Evolutionary conservation across 2,888 invertebrate genomes (phyloP).

Genomic region (Brachyopa scutellaris): DNA sequence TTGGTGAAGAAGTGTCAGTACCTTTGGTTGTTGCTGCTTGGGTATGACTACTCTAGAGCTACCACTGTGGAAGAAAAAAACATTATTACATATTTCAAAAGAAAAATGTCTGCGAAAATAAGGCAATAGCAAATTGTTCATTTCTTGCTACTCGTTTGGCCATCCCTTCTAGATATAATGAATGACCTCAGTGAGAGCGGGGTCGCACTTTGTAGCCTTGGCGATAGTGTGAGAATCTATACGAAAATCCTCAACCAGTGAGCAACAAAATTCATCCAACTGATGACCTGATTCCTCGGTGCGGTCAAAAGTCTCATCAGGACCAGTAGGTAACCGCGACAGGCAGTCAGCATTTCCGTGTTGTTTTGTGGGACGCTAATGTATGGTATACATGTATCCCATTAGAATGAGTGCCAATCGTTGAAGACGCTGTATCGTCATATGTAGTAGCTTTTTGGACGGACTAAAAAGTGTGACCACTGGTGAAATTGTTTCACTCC

Average conservation of each 20-base stretch:
- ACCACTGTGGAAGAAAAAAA: slow-evolving; percentile 11
- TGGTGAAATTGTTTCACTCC: slow-evolving; percentile 59
- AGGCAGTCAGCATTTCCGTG: slow-evolving; percentile 67
- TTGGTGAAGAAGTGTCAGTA: slow-evolving; percentile 21
- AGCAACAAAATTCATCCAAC: too few relatives aligned
- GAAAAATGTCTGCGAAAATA: slow-evolving; percentile 15
- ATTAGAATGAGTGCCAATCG: slow-evolving; percentile 48
- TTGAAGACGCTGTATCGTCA: slow-evolving; percentile 56
- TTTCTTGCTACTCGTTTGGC: neutral
- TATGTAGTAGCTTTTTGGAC: slow-evolving; percentile 49
- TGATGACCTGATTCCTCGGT: neutral
- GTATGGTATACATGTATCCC: slow-evolving; percentile 45
- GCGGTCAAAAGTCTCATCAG: slow-evolving; percentile 50
- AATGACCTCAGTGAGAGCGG: neutral
- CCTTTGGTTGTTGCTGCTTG: neutral
- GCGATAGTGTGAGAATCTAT: neutral
- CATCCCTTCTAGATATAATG: slow-evolving; percentile 1
- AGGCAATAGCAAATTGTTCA: neutral
- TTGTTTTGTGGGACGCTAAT: slow-evolving; percentile 58
- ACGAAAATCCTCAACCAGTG: slow-evolving; percentile 9
- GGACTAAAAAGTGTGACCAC: slow-evolving; percentile 52
- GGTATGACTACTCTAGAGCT: slow-evolving; percentile 3
- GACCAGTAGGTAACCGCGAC: slow-evolving; percentile 52
- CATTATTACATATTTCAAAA: neutral
- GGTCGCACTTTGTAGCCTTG: neutral